Evolutionary conservation across 1,140 invertebrate species (phyloP), one percentile per base, ranked within the genome.

Genomic region (Oedothorax gibbosus): DNA sequence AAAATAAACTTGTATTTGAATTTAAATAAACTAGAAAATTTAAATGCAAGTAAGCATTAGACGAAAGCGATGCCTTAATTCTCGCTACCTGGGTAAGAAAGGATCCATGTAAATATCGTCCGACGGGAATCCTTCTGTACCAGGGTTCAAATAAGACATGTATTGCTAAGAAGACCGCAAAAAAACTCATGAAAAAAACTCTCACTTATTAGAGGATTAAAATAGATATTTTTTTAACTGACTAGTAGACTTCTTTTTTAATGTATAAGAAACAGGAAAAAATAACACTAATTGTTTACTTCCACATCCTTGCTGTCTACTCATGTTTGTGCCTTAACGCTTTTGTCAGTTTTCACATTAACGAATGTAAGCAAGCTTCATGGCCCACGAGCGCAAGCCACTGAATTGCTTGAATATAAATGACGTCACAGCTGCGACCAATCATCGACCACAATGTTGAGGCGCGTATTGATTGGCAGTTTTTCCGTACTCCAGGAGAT

Each of bases 341-440:
- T 82, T 83, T 83, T 83, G 81, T 83, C 81, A 76, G 81, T 68
- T 66, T 54, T 66, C 65, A 66, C 81, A 75, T 83, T 83, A 83
- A 83, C 81, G 81, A 75, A 75, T 83, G 60, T 75, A 75, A 75
- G 81, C 79, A 64, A 72, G 69, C 69, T 68, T 56, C 56, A 73
- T 51, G 69, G 20, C 65, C 60, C 49, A 35, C 35, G 69, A 50
- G 79, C 68, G 79, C 68, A 72, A 83, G 81, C 81, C 81, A 83
- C 71, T 83, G 81, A 83, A 80, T 80, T 75, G 68, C 85, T 85
- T 85, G 85, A 85, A 85, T 85, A 85, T 80, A 85, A 85, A 85
- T 80, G 85, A 85, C 76, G 85, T 80, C 69, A 73, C 85, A 85
- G 85, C 85, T 85, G 85, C 85, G 57, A 80, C 85, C 85, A 85